phyloP scores from a whole-genome alignment of 2,113 vertebrate species.

The Sceloporus undulatus region DNA sequence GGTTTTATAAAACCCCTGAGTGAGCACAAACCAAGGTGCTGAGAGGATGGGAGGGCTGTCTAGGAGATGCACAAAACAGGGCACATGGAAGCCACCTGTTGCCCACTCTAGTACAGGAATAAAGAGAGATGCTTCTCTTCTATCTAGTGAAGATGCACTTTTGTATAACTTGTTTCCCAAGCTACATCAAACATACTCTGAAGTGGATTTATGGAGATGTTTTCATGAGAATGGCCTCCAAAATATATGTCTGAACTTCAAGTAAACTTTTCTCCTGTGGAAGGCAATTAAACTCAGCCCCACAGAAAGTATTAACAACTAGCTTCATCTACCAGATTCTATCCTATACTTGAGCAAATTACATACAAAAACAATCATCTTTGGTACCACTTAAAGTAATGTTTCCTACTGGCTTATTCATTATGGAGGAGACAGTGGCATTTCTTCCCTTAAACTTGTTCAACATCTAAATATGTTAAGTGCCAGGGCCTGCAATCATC shows the following conservation, averaged over 20 bases:
- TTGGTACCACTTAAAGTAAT: slow-evolving; percentile 41
- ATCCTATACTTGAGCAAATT: slow-evolving; percentile 3
- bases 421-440: background rate
- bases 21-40: too few species aligned
- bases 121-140: background rate
- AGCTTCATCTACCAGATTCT: background rate
- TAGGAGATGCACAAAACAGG: too few species aligned
- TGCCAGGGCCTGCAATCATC: slow-evolving; percentile 39
- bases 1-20: too few species aligned
- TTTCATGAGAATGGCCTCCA: background rate
- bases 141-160: background rate
- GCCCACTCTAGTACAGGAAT: background rate
- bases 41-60: too few species aligned
- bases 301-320: background rate
- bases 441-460: slow-evolving; percentile 26
- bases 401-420: slow-evolving; percentile 44
- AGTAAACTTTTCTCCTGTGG: background rate
- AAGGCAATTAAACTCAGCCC: background rate
- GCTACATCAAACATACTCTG: background rate
- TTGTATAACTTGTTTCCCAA: background rate
- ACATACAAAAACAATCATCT: slow-evolving; percentile 26
- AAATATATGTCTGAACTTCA: background rate
- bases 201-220: background rate
- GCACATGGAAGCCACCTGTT: background rate
- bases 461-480: slow-evolving; percentile 26